Evolutionary conservation across 2,797 vertebrate genomes (phyloP), one percentile per base, ranked within the genome.

Genomic region (Podarcis siculus): DNA sequence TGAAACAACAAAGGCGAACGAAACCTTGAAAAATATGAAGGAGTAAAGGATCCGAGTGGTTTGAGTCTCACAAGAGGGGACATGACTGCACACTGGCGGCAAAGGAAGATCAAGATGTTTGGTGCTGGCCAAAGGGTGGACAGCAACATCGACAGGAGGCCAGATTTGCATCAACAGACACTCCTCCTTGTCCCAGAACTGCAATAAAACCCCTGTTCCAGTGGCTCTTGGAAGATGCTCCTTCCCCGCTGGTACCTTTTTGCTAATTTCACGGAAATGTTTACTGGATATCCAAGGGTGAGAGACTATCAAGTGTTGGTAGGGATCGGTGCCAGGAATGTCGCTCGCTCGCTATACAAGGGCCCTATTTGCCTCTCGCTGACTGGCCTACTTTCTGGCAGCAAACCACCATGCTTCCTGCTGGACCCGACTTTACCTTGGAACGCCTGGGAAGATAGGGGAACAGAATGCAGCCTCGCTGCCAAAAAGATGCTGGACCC

Each of bases 371-470:
- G 42, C 66, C 77, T 80, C 37, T 17, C 2, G 5, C 67, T 73
- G 78, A 86, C 85, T 86, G 85, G 66, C 8, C 72, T 32, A 21
- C 78, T 73, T 80, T 86, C 39, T 72, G 78, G 85, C 67, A 39
- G 55, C 67, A 86, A 86, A 86, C 85, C 78, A 61, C 85, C 67
- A 3, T 80, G 42, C 67, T 80, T 86, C 85, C 85, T 73, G 67
- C 77, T 86, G 67, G 67, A 23, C 37, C 30, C 3, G 67, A 42
- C 67, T 86, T 80, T 73, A 72, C 85, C 49, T 81, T 86, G 85
- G 85, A 86, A 80, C 39, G 78, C 85, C 32, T 23, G 78, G 49
- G 67, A 73, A 80, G 85, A 55, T 86, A 86, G 85, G 78, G 27
- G 85, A 86, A 86, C 85, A 86, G 85, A 86, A 86, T 86, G 78